Evolutionary conservation across 1,140 invertebrate genomes (phyloP).

Genomic region (Lepidurus apus): DNA sequence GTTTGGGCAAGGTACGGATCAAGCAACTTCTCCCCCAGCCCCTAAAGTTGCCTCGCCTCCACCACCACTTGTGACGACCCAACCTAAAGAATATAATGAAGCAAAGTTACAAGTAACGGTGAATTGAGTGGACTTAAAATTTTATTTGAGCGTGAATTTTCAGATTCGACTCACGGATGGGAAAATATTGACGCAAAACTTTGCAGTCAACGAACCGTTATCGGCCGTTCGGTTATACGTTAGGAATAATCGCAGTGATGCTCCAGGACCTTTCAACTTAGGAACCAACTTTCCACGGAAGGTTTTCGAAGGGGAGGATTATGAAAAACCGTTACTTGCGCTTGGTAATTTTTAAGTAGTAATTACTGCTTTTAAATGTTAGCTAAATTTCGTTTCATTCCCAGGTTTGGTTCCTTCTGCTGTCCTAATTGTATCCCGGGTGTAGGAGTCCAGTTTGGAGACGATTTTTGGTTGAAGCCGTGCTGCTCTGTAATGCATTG

Average conservation of each 20-base stretch:
- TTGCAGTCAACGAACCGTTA: conserved; percentile 78
- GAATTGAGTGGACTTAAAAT: neutral
- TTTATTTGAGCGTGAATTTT: neutral
- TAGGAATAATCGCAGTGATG: conserved; percentile 68
- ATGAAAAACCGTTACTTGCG: conserved; percentile 71
- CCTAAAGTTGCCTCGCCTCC: conserved; percentile 39
- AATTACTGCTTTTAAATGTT: conserved; percentile 22
- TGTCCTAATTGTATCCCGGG: conserved; percentile 59
- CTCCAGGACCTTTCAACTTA: conserved; percentile 59
- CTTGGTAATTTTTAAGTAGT: conserved; percentile 56
- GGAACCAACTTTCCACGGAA: conserved; percentile 84
- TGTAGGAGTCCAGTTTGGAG: neutral
- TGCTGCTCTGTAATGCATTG: too few species aligned
- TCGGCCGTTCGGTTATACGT: conserved; percentile 80
- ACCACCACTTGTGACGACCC: conserved; percentile 42
- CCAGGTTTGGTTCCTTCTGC: conserved; percentile 71
- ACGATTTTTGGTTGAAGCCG: too few species aligned
- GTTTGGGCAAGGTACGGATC: conserved; percentile 41
- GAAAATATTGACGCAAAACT: conserved; percentile 63
- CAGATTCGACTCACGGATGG: conserved; percentile 56
- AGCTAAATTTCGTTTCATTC: conserved; percentile 43
- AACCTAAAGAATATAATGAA: conserved; percentile 53
- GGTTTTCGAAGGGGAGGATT: conserved; percentile 78
- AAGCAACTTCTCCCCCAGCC: neutral
- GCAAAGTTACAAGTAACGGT: conserved; percentile 59